A percentile compares a stretch with the other conserved stretches of the same genome.
Conservation (phyloP, 2,888 invertebrate species). For the Amphipoea lucens region DNA sequence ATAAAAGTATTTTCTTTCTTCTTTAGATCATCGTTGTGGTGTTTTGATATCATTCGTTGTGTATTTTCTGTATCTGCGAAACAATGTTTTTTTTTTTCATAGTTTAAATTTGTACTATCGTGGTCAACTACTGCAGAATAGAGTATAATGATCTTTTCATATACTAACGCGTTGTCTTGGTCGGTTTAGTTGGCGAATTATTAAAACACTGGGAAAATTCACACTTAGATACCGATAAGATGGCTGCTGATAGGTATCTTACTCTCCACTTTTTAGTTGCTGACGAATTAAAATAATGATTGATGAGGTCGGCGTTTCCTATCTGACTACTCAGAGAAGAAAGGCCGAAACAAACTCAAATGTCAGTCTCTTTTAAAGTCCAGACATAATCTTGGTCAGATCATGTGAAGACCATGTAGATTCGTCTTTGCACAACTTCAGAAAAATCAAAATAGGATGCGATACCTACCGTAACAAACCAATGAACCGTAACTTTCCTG, state of each 20-base stretch:
- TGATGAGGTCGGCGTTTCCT: too few species aligned
- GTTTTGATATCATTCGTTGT: not conserved
- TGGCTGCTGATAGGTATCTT: not conserved
- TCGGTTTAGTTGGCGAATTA: not conserved
- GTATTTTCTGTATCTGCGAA: not conserved
- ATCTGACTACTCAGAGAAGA: too few species aligned
- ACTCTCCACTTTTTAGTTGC: not conserved
- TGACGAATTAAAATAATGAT: too few species aligned
- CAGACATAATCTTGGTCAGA: too few species aligned
- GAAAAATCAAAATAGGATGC: not conserved
- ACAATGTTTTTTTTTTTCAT: not conserved
- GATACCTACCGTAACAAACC: not conserved
- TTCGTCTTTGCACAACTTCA: not conserved
- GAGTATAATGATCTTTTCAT: not conserved
- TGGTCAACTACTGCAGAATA: not conserved
- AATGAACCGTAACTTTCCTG: not conserved
- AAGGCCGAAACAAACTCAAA: too few species aligned
- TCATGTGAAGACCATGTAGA: too few species aligned
- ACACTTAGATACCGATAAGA: not conserved
- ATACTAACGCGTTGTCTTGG: not conserved
- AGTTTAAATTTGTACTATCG: not conserved
- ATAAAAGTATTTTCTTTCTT: too few species aligned
- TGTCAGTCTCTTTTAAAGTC: too few species aligned
- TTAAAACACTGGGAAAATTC: not conserved
- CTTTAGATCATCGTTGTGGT: too few species aligned